Evolutionary conservation across 2,113 vertebrate genomes (phyloP), one percentile per base, ranked within the genome.

Genomic region (Stercorarius parasiticus): DNA sequence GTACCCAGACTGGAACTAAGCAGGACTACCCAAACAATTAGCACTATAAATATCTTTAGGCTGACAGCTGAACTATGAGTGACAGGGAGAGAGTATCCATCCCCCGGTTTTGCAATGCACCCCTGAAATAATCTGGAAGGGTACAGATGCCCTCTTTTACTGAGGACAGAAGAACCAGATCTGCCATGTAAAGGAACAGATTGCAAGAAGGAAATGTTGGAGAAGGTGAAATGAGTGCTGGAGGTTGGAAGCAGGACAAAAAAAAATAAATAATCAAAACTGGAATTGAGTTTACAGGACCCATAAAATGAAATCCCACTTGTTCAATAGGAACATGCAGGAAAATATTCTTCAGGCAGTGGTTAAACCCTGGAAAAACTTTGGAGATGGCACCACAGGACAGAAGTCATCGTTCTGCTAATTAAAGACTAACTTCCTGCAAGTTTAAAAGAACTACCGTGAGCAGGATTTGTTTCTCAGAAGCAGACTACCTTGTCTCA

Each of bases 21-120:
- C 65, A 59, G 85, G 78, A 86, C 56, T 43, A 86, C 11, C 20
- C 53, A 73, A 62, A 62, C 80, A 81, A 73, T 30, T 36, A 70
- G 15, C 34, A 36, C 27, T 12, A 36, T 3, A 25, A 62, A 43
- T 16, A 65, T 49, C 58, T 72, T 80, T 25, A 80, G 67, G 29
- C 49, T 71, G 29, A 82, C 69, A 91, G 72, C 29, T 86, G 74
- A 95, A 45, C 49, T 72, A 1, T 1, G 5, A 83, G 47, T 0
- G 2, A 42, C 29, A 81, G 13, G 30, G 29, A 49, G 2, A 71
- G 26, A 61, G 49, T 1, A 30, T 2, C 27, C 10, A 4, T 17
- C 12, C 36, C 20, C 29, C 1, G 0, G 9, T 36, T 36, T 29
- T 45, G 38, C n/a, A 76, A 16, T 7, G 34, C 80, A 42, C 1